These are phyloP conservation scores for Rostratula benghalensis DNA, from an alignment of 2,113 vertebrate genomes.

Conservation along the genomic window DNA sequence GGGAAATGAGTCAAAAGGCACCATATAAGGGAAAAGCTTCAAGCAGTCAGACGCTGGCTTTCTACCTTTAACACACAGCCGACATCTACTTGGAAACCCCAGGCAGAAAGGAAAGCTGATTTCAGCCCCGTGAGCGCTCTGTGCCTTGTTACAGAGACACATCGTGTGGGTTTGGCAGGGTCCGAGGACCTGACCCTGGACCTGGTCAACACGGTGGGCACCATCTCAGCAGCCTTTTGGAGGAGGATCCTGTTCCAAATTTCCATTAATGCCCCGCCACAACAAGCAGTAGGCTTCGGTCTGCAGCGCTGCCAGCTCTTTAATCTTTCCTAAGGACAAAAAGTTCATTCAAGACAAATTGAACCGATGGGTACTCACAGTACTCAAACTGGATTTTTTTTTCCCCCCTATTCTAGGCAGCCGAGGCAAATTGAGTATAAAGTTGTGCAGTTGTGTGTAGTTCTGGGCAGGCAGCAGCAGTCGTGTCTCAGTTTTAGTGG, in stretches of 20 bases:
- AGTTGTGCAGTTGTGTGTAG: neutral
- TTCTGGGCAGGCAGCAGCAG: neutral
- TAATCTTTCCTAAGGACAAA: conserved; percentile 21
- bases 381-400: neutral
- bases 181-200: neutral
- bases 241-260: neutral
- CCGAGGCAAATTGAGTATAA: neutral
- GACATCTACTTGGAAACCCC: neutral
- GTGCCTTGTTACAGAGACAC: rapidly evolving
- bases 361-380: neutral
- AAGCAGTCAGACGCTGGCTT: neutral
- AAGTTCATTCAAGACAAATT: conserved; percentile 1
- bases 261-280: neutral
- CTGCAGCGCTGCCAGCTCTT: neutral
- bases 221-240: neutral
- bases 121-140: neutral
- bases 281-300: neutral
- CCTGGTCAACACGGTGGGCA: neutral
- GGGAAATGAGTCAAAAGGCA: neutral
- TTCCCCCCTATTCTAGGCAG: neutral
- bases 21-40: neutral
- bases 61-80: neutral
- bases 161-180: neutral
- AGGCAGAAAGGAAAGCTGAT: neutral
- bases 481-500: neutral